A percentile compares a stretch with the other conserved stretches of the same genome.
phyloP scores from a whole-genome alignment of 2,888 invertebrate genomes.

The Mimumesa dahlbomi region DNA sequence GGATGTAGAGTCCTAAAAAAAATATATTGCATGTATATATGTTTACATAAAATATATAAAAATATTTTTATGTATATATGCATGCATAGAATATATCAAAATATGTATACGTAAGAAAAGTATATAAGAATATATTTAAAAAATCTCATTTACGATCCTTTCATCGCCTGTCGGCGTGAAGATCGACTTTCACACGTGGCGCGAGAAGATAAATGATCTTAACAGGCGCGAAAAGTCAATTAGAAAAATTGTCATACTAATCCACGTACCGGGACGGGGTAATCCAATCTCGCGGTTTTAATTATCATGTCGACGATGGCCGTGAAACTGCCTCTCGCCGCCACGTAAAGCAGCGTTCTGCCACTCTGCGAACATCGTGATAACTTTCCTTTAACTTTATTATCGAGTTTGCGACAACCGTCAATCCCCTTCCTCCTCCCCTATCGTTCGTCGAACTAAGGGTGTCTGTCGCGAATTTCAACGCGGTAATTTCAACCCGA shows the following conservation, averaged over 20 bases:
- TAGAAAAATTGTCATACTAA: neutral
- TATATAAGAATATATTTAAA: too few relatives aligned
- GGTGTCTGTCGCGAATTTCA: conserved; percentile 3
- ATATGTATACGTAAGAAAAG: too few relatives aligned
- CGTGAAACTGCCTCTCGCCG: conserved; percentile 90
- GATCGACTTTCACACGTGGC: too few relatives aligned
- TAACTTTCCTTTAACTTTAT: conserved; percentile 45
- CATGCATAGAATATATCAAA: too few relatives aligned
- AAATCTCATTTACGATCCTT: too few relatives aligned
- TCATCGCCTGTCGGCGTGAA: too few relatives aligned
- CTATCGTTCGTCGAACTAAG: neutral
- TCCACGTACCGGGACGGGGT: conserved; percentile 82
- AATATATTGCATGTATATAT: too few relatives aligned
- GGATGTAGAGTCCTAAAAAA: conserved; percentile 68
- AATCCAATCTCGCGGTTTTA: conserved; percentile 87
- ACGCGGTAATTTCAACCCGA: neutral
- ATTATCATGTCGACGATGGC: conserved; percentile 92
- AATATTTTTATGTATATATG: too few relatives aligned
- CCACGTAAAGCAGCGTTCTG: conserved; percentile 88
- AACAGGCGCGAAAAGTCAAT: too few relatives aligned
- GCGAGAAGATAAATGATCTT: too few relatives aligned
- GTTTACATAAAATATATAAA: too few relatives aligned
- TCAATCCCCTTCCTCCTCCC: neutral
- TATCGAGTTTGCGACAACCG: conserved; percentile 14
- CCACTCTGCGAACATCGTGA: conserved; percentile 81